Percentiles rank a stretch among this genome's conserved stretches.
Evolutionary conservation across 2,113 vertebrate species (phyloP).

Genomic region (Myanophis thanlyinensis): DNA sequence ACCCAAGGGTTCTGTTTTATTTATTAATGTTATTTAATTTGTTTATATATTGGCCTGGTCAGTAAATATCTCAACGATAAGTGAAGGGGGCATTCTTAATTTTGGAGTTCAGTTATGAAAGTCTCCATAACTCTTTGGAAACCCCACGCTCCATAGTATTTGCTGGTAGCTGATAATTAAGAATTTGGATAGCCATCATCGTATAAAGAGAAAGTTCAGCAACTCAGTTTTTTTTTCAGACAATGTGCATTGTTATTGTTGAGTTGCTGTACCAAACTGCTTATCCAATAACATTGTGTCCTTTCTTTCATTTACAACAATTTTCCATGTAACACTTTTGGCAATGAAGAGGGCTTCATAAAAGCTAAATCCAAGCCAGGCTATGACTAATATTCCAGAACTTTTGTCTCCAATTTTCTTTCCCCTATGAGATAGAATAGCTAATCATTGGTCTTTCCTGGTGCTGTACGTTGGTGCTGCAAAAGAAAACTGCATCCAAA

Average conservation of each 20-base stretch:
- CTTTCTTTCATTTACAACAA: constrained; percentile 58
- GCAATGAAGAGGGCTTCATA: constrained; percentile 57
- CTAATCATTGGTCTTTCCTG: constrained; percentile 59
- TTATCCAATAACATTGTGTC: constrained; percentile 59
- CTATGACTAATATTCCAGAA: constrained; percentile 71
- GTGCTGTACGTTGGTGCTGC: constrained; percentile 34
- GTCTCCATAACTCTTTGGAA: neutral
- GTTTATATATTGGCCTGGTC: neutral
- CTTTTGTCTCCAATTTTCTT: constrained; percentile 53
- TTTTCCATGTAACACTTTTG: constrained; percentile 65
- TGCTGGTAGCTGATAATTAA: neutral
- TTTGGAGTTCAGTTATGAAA: neutral
- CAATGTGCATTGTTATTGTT: constrained; percentile 6
- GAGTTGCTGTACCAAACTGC: constrained; percentile 48
- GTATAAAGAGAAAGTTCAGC: constrained; percentile 24
- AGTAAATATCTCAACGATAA: neutral
- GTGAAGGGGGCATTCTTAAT: neutral
- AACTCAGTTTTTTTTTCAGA: constrained; percentile 34
- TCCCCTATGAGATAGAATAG: constrained; percentile 56
- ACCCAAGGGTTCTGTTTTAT: neutral
- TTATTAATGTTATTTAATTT: neutral
- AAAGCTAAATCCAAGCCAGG: constrained; percentile 58
- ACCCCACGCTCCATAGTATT: neutral
- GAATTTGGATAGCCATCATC: neutral
- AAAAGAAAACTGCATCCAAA: constrained; percentile 42